Conservation (phyloP, 2,797 vertebrate genomes). For the Diplodus puntazzo region DNA sequence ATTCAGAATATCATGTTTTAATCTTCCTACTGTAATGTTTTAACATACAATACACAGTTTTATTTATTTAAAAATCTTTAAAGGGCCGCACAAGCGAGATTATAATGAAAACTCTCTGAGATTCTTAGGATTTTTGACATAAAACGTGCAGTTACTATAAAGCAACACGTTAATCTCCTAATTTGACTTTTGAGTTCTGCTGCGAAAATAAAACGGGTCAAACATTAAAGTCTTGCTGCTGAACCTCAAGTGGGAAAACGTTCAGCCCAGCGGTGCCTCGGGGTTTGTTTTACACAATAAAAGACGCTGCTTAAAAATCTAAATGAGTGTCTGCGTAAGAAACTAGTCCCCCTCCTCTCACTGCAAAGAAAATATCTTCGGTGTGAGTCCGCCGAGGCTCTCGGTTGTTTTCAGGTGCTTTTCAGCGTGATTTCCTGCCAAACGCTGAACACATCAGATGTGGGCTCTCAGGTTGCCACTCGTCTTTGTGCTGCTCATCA, state of each 20-base stretch:
- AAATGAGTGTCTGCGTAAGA: background rate
- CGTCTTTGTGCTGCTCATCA: conserved; percentile 5
- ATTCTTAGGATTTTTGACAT: background rate
- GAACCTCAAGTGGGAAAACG: background rate
- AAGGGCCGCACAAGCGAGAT: background rate
- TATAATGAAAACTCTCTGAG: background rate
- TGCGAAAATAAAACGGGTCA: background rate
- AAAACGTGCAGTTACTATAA: background rate
- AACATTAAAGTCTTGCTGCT: background rate
- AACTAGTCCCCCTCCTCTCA: background rate
- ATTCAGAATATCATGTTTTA: background rate
- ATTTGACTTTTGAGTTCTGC: background rate
- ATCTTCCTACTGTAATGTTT: background rate
- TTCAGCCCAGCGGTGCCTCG: background rate
- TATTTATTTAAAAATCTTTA: background rate
- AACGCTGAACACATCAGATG: background rate
- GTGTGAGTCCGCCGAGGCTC: background rate
- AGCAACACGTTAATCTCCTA: no score
- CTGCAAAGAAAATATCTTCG: background rate
- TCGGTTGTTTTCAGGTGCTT: conserved; percentile 10
- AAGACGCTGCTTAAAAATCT: background rate
- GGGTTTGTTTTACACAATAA: no score
- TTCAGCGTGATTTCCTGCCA: background rate
- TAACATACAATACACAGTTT: background rate
- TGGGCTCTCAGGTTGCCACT: conserved; percentile 8